Conservation (phyloP, 2,888 invertebrate species). For the Thymelicus acteon region DNA sequence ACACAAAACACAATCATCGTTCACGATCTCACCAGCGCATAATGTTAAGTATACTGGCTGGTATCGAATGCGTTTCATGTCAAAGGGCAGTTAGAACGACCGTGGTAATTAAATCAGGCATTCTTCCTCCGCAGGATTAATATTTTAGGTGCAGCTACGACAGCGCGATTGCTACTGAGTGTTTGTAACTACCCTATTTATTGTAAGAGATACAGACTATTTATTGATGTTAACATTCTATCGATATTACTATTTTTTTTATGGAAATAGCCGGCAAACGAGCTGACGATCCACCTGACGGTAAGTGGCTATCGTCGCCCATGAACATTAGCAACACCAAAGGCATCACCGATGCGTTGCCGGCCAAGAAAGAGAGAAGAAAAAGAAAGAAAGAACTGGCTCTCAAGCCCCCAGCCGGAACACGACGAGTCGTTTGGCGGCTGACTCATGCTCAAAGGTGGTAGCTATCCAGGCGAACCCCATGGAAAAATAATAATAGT, state of each 20-base stretch:
- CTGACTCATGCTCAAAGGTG: no score
- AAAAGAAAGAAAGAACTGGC: no score
- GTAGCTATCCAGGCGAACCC: no score
- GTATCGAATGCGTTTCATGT: slow-evolving; percentile 60
- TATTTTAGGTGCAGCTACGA: slow-evolving; percentile 67
- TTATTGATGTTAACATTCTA: slow-evolving; percentile 43
- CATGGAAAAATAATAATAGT: no score
- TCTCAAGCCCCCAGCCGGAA: no score
- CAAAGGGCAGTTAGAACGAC: slow-evolving; percentile 64
- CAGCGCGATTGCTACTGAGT: slow-evolving; percentile 62
- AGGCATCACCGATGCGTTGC: no score
- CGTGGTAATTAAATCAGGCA: slow-evolving; percentile 73
- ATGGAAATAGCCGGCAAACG: no score
- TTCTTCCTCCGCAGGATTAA: slow-evolving; percentile 67
- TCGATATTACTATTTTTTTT: slow-evolving; percentile 23
- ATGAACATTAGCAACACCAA: no score
- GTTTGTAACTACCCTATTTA: slow-evolving; percentile 25
- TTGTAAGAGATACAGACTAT: slow-evolving; percentile 8
- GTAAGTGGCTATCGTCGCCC: no score
- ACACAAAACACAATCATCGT: slow-evolving; percentile 36
- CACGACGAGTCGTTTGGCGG: no score
- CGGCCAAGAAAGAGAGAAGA: no score
- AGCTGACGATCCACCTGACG: no score
- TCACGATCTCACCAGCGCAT: slow-evolving; percentile 40
- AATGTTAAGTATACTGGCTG: slow-evolving; percentile 30